phyloP scores from a whole-genome alignment of 2,797 vertebrate genomes.

The Halcyon smyrnensis region DNA sequence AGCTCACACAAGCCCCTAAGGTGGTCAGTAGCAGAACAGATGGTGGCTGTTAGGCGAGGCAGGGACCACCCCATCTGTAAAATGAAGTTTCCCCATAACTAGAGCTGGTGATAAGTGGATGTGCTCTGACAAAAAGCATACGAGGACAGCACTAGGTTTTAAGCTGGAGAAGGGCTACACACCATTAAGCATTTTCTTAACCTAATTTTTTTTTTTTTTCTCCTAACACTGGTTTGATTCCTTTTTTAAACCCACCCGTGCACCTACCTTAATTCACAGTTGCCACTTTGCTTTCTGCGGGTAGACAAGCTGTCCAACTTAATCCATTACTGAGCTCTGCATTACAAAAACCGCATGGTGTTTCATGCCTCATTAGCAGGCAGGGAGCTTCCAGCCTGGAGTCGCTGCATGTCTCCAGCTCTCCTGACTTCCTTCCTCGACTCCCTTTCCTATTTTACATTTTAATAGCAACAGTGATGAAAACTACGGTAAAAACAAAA shows the following conservation, averaged over 20 bases:
- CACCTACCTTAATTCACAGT: background rate
- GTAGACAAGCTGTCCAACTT: slow-evolving; percentile 35
- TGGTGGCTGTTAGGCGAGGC: background rate
- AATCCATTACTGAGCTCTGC: slow-evolving; percentile 34
- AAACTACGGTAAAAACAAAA: background rate
- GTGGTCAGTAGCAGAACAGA: background rate
- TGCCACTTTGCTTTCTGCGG: background rate
- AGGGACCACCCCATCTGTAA: background rate
- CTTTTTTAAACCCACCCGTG: background rate
- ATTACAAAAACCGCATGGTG: background rate
- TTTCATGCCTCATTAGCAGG: slow-evolving; percentile 57
- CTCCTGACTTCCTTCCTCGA: slow-evolving; percentile 7
- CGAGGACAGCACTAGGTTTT: background rate
- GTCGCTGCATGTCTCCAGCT: background rate
- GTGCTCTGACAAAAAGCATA: background rate
- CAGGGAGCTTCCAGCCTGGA: slow-evolving; percentile 38
- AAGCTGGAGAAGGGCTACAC: background rate
- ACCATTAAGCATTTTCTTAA: background rate
- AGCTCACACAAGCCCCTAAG: background rate
- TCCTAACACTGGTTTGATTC: background rate
- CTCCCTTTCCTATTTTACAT: slow-evolving; percentile 1
- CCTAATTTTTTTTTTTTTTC: background rate
- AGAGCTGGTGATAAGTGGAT: background rate
- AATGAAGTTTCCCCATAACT: background rate
- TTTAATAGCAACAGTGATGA: background rate